A percentile compares a stretch with the other conserved stretches of the same genome.
Evolutionary conservation across 2,113 vertebrate species (phyloP).

Genomic region (Campylorhamphus procurvoides): DNA sequence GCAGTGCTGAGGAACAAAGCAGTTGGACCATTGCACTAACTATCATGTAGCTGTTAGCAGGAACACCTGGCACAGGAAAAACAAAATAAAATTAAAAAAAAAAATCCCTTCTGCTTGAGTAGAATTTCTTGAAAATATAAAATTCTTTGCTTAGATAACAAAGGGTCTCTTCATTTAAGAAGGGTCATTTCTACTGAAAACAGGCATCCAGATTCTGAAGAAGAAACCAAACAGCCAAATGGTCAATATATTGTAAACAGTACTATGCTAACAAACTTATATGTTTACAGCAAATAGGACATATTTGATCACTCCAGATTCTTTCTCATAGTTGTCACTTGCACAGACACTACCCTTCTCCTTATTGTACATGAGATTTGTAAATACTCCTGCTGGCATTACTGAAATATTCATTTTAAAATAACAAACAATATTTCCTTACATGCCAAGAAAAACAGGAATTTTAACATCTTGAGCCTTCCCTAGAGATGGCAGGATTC

Average conservation of each 20-base stretch:
- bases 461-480: conserved; percentile 26
- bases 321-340: neutral
- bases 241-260: neutral
- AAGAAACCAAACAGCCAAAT: neutral
- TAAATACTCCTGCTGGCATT: conserved; percentile 8
- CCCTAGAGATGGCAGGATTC: conserved; percentile 24
- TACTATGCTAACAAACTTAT: neutral
- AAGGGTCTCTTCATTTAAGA: neutral
- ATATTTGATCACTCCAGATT: neutral
- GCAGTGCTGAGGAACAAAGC: neutral
- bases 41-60: neutral
- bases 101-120: neutral
- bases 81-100: no score
- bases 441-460: neutral
- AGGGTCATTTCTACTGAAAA: neutral
- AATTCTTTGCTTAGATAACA: neutral
- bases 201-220: neutral
- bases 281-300: neutral
- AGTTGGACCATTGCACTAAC: fast-evolving
- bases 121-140: neutral
- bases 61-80: neutral
- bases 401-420: neutral
- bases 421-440: conserved; percentile 8
- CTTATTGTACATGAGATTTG: neutral
- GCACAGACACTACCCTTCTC: neutral